A percentile compares a stretch with the other conserved stretches of the same genome.
Conservation (phyloP, 1,140 invertebrate genomes). For the Leptopilina boulardi region DNA sequence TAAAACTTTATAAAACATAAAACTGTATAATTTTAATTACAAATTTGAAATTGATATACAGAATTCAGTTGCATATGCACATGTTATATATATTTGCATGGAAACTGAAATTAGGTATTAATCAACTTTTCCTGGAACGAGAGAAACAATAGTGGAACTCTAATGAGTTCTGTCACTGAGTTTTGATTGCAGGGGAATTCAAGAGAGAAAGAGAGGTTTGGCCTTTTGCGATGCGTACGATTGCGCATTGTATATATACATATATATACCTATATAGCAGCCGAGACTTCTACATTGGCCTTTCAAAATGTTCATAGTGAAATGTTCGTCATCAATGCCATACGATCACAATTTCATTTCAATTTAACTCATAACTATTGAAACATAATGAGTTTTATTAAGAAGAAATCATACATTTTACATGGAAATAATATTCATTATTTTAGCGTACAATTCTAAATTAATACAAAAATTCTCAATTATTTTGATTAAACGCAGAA, state of each 20-base stretch:
- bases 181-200: slow-evolving; percentile 26
- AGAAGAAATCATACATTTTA: background rate
- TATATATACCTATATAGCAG: background rate
- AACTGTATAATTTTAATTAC: background rate
- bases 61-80: background rate
- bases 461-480: too few relatives aligned
- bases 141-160: slow-evolving; percentile 8
- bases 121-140: background rate
- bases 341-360: slow-evolving; percentile 2
- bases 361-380: slow-evolving; percentile 1
- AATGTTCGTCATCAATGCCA: slow-evolving; percentile 2
- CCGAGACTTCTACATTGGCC: background rate
- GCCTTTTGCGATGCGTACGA: slow-evolving; percentile 2
- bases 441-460: too few relatives aligned
- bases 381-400: background rate
- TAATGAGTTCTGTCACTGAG: slow-evolving; percentile 18
- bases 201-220: background rate
- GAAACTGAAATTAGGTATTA: slow-evolving; percentile 3
- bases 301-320: background rate
- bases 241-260: background rate
- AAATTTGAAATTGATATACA: background rate
- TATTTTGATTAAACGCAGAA: too few relatives aligned
- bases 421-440: background rate
- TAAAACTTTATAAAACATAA: background rate
- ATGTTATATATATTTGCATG: slow-evolving; percentile 7